A percentile compares a stretch with the other conserved stretches of the same genome.
Evolutionary conservation across 2,797 vertebrate species (phyloP).

Genomic region (Typhlichthys eigenmanni): DNA sequence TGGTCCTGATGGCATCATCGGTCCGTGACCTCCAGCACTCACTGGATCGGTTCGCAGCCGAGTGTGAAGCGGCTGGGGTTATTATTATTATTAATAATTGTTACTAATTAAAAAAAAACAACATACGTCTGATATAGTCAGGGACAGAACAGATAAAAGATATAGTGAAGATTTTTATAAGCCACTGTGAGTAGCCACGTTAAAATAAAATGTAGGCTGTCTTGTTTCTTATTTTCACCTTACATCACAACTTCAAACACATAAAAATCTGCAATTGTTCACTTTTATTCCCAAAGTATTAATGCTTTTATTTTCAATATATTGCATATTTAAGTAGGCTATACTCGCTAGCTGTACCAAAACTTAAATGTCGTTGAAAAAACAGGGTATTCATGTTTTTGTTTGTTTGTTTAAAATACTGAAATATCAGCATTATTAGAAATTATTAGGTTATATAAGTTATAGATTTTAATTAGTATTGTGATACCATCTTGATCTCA

Average conservation of each 20-base stretch:
- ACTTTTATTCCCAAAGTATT: conserved; percentile 31
- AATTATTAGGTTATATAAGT: not conserved
- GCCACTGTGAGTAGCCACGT: conserved; percentile 1
- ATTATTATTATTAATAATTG: too few relatives aligned
- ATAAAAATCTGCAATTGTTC: conserved; percentile 14
- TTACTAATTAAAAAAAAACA: not conserved
- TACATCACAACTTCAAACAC: conserved; percentile 2
- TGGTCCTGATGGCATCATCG: too few relatives aligned
- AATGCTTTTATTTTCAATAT: conserved; percentile 23
- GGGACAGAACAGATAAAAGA: not conserved
- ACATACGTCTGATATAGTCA: conserved; percentile 9
- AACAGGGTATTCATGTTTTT: conserved; percentile 4
- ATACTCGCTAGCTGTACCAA: not conserved
- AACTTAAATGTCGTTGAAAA: not conserved
- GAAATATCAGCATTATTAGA: not conserved
- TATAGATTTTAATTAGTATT: too few relatives aligned
- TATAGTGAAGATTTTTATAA: not conserved
- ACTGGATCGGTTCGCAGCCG: too few relatives aligned
- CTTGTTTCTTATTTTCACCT: conserved; percentile 1
- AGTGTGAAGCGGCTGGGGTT: too few relatives aligned
- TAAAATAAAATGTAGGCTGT: not conserved
- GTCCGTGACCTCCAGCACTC: too few relatives aligned
- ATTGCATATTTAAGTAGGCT: conserved; percentile 11
- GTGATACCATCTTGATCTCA: too few relatives aligned
- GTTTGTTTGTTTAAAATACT: not conserved